These are phyloP conservation scores for Sclerodermus sp. DNA, from an alignment of 2,888 invertebrate species.

Conservation along the genomic window DNA sequence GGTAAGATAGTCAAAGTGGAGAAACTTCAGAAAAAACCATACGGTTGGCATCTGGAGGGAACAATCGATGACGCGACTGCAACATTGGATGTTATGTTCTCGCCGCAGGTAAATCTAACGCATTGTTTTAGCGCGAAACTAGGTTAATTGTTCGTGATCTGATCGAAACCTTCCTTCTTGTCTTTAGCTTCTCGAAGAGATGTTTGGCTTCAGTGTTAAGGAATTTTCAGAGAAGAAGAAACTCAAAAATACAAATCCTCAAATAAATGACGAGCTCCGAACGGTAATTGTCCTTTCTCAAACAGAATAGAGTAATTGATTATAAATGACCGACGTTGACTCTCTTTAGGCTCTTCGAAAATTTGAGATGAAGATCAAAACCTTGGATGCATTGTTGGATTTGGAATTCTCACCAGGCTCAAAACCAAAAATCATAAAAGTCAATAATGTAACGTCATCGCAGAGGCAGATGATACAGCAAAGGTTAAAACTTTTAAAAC, in stretches of 20 bases:
- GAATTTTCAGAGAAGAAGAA: slow-evolving; percentile 46
- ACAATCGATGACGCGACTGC: slow-evolving; percentile 64
- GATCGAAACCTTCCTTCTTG: too few relatives aligned
- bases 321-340: background rate
- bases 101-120: slow-evolving; percentile 61
- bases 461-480: slow-evolving; percentile 28
- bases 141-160: too few relatives aligned
- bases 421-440: slow-evolving; percentile 29
- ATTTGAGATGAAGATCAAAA: slow-evolving; percentile 37
- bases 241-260: slow-evolving; percentile 39
- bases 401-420: slow-evolving; percentile 33
- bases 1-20: slow-evolving; percentile 64
- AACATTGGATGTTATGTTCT: slow-evolving; percentile 62
- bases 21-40: slow-evolving; percentile 61
- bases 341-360: slow-evolving; percentile 36
- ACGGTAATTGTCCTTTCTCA: slow-evolving; percentile 23
- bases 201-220: slow-evolving; percentile 40
- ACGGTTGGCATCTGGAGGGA: slow-evolving; percentile 63
- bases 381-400: slow-evolving; percentile 41
- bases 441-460: slow-evolving; percentile 27
- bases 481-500: slow-evolving; percentile 6
- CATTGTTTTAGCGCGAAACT: too few relatives aligned
- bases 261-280: slow-evolving; percentile 38
- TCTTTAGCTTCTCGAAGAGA: slow-evolving; percentile 42
- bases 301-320: slow-evolving; percentile 10